These are phyloP conservation scores for Trichopoda pennipes DNA, from an alignment of 2,888 invertebrate species.

Conservation along the genomic window DNA sequence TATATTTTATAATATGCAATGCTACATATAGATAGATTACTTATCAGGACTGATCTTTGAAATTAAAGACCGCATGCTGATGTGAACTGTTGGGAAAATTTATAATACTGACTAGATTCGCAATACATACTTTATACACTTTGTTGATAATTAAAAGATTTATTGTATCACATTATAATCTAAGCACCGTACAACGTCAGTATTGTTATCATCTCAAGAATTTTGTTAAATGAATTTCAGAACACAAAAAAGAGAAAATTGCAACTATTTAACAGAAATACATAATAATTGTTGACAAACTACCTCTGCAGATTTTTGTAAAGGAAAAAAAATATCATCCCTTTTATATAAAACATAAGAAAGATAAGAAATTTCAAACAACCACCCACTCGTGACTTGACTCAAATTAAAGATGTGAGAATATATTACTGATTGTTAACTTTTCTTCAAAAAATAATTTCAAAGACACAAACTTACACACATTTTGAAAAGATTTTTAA, in stretches of 20 bases:
- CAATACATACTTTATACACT: too few species aligned
- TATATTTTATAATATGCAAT: too few species aligned
- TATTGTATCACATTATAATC: too few species aligned
- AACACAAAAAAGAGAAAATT: neutral
- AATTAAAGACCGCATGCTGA: too few species aligned
- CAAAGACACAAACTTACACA: constrained; percentile 27
- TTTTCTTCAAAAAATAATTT: constrained; percentile 64
- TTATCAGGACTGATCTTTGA: too few species aligned
- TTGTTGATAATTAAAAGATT: too few species aligned
- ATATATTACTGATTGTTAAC: constrained; percentile 60
- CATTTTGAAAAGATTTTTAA: constrained; percentile 30
- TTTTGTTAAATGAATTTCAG: neutral
- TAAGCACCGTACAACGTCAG: neutral
- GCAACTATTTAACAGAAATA: constrained; percentile 26
- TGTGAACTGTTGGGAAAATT: too few species aligned
- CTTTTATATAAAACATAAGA: neutral
- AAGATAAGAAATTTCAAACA: constrained; percentile 31
- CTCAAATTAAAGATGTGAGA: constrained; percentile 50
- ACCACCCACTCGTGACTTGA: constrained; percentile 27
- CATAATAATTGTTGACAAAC: constrained; percentile 21
- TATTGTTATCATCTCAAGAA: neutral
- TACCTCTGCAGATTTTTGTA: constrained; percentile 1
- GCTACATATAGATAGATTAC: too few species aligned
- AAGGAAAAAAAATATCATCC: neutral
- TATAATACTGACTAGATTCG: too few species aligned